Conservation (phyloP, 1,140 invertebrate species). For the Hyposmocoma kahamanoa region DNA sequence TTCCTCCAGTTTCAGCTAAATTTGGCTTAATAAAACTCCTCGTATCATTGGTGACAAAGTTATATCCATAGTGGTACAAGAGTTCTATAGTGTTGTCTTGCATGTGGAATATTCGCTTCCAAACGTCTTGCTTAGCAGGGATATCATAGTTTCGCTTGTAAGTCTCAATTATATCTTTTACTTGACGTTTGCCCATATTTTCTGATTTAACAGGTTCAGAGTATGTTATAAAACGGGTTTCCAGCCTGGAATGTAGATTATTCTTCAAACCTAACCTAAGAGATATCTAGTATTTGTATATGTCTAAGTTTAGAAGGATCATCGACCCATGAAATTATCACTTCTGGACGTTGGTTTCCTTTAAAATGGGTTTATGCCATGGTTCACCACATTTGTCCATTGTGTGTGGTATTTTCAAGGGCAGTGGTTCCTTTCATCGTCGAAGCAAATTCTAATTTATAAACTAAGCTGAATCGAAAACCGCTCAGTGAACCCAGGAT, state of each 20-base stretch:
- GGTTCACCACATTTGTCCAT: too few species aligned
- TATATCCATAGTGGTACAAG: slow-evolving; percentile 80
- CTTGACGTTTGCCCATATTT: slow-evolving; percentile 45
- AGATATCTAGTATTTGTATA: too few species aligned
- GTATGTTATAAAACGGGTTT: slow-evolving; percentile 45
- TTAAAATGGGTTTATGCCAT: too few species aligned
- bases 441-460: too few species aligned
- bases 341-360: too few species aligned
- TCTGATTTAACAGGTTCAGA: slow-evolving; percentile 44
- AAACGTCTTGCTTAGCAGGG: slow-evolving; percentile 76
- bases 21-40: slow-evolving; percentile 79
- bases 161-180: slow-evolving; percentile 75
- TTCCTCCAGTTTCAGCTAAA: slow-evolving; percentile 77
- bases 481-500: too few species aligned
- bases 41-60: slow-evolving; percentile 79
- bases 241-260: slow-evolving; percentile 47
- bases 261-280: too few species aligned
- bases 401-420: too few species aligned
- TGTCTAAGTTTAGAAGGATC: too few species aligned
- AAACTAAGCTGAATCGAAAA: too few species aligned
- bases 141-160: slow-evolving; percentile 75
- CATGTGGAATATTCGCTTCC: slow-evolving; percentile 78
- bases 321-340: too few species aligned
- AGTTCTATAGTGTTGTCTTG: slow-evolving; percentile 77
- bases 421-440: too few species aligned